Evolutionary conservation across 2,888 invertebrate genomes (phyloP), one percentile per base, ranked within the genome.

Genomic region (Metellina segmentata): DNA sequence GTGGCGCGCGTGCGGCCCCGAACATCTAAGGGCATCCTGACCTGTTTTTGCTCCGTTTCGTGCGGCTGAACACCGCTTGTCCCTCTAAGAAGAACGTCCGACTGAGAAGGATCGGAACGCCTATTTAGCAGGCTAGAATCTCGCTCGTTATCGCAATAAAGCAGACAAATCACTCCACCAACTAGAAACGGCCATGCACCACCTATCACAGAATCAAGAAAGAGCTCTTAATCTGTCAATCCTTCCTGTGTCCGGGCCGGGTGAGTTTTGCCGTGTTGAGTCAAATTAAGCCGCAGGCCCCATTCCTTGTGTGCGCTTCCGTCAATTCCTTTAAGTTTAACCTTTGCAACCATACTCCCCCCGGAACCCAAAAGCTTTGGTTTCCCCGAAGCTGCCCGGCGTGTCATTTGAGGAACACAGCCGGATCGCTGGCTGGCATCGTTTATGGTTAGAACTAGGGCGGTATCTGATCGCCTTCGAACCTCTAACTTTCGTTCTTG

Each of bases 101-200:
- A 8, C 61, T 8, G 1, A 1, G 13, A 11, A 61, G 61, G 61
- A 61, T 8, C 94, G 94, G 34, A 1, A 2, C 34, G 34, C 34
- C 96, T 96, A 96, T 95, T 96, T 96, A 96, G 95, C 95, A 96
- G 95, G 96, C 95, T 95, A 96, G 95, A 96, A 96, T 96, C 96
- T 96, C 96, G 96, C 96, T 96, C 96, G 96, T 96, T 96, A 96
- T 96, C 96, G 96, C 96, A 97, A 96, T 96, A 95, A 96, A 96
- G 96, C 96, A 96, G 96, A 96, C 96, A 96, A 96, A 96, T 96
- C 96, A 95, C 96, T 96, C 96, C 96, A 96, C 96, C 96, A 96
- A 96, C 96, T 96, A 96, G 96, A 96, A 96, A 96, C 96, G 96
- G 96, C 96, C 96, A 96, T 96, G 96, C 95, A 95, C 95, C 95